Evolutionary conservation across 2,888 invertebrate species (phyloP).

Genomic region (Prosopocoilus inquinatus): DNA sequence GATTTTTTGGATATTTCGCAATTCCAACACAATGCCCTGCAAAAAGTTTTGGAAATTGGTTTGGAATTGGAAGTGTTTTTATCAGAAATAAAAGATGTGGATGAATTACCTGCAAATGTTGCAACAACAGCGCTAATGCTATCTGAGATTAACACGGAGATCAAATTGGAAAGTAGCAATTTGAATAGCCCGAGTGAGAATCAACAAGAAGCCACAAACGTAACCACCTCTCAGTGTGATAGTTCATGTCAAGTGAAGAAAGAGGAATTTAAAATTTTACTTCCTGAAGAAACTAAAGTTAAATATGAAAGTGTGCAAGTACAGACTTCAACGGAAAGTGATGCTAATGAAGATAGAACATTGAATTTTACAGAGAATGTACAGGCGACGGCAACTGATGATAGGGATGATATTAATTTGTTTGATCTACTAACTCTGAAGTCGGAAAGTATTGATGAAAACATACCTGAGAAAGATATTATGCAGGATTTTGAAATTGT

Average conservation of each 20-base stretch:
- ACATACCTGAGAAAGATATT: too few relatives aligned
- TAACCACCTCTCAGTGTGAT: too few relatives aligned
- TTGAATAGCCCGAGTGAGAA: background rate
- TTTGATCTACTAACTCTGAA: too few relatives aligned
- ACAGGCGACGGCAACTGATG: too few relatives aligned
- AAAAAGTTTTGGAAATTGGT: constrained; percentile 6
- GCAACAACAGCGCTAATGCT: background rate
- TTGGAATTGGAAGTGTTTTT: constrained; percentile 11
- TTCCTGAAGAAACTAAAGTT: too few relatives aligned
- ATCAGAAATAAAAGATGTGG: background rate
- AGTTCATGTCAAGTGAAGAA: background rate
- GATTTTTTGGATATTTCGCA: constrained; percentile 2
- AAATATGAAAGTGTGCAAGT: too few relatives aligned
- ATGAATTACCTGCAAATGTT: background rate
- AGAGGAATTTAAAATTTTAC: background rate
- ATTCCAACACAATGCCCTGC: constrained; percentile 2
- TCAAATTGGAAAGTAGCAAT: background rate
- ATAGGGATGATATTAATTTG: too few relatives aligned
- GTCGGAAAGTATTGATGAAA: too few relatives aligned
- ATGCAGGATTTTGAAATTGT: too few relatives aligned
- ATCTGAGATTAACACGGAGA: background rate
- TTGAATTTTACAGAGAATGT: too few relatives aligned
- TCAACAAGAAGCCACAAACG: background rate
- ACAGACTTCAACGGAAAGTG: too few relatives aligned
- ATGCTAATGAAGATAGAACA: too few relatives aligned